Conservation (phyloP, 2,888 invertebrate species). For the Orthosia gothica region DNA sequence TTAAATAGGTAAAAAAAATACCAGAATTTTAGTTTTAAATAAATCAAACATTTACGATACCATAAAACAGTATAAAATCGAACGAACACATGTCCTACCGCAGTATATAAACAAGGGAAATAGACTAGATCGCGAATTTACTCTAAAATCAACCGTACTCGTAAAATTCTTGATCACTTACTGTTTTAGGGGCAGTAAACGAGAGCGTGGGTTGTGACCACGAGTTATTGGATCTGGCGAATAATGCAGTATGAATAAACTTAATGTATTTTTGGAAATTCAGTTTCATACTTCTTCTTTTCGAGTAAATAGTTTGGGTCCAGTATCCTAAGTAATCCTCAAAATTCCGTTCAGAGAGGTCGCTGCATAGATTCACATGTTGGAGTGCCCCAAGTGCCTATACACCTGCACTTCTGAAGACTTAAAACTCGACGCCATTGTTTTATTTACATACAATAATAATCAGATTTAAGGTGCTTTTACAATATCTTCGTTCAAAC, state of each 20-base stretch:
- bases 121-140: constrained; percentile 54
- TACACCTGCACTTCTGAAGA: too few species aligned
- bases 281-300: not conserved
- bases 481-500: not conserved
- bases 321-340: not conserved
- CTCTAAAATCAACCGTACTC: constrained; percentile 60
- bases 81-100: constrained; percentile 57
- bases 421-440: not conserved
- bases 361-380: not conserved
- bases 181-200: constrained; percentile 61
- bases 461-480: not conserved
- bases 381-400: too few species aligned
- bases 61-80: constrained; percentile 39
- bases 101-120: constrained; percentile 55
- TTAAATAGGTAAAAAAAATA: not conserved
- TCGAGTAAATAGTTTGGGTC: not conserved
- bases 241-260: constrained; percentile 23
- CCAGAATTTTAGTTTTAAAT: not conserved
- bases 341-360: not conserved
- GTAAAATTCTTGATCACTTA: constrained; percentile 65
- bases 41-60: constrained; percentile 31
- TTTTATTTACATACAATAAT: not conserved
- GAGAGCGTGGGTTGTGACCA: constrained; percentile 44
- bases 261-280: not conserved
- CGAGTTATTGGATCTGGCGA: constrained; percentile 24